Percentiles rank a stretch among this genome's conserved stretches.
phyloP scores from a whole-genome alignment of 2,888 invertebrate genomes.

The Chrysina gloriosa region DNA sequence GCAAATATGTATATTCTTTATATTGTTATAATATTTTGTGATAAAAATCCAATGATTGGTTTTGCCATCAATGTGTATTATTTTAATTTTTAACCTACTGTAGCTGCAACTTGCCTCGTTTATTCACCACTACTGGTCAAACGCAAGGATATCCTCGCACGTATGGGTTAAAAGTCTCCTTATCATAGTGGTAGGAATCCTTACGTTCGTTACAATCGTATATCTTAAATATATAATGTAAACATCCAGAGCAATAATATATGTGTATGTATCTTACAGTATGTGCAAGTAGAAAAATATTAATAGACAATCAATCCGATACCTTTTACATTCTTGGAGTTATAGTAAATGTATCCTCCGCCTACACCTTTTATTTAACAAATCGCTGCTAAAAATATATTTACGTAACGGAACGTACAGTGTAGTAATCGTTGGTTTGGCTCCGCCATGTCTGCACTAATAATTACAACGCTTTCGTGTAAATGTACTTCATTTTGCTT shows the following conservation, averaged over 20 bases:
- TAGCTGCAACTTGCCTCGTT: conserved; percentile 58
- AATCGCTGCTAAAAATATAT: conserved; percentile 41
- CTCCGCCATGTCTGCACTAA: conserved; percentile 43
- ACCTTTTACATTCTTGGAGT: conserved; percentile 43
- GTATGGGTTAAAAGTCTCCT: not conserved
- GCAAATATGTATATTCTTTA: conserved; percentile 63
- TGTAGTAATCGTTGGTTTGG: conserved; percentile 36
- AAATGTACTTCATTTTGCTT: conserved; percentile 38
- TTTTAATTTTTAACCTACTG: conserved; percentile 53
- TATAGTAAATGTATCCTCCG: conserved; percentile 18
- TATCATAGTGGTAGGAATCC: conserved; percentile 45
- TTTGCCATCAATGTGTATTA: conserved; percentile 61
- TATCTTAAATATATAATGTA: conserved; percentile 44
- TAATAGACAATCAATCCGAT: conserved; percentile 54
- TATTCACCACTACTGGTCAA: conserved; percentile 46
- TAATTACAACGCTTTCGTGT: conserved; percentile 43
- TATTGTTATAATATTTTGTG: conserved; percentile 62
- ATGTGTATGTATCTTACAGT: conserved; percentile 58
- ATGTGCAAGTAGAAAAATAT: conserved; percentile 67
- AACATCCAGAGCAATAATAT: conserved; percentile 57
- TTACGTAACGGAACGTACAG: conserved; percentile 40
- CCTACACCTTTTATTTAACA: conserved; percentile 33
- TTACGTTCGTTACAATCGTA: conserved; percentile 49
- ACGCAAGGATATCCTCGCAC: conserved; percentile 29
- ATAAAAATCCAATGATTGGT: conserved; percentile 62